Base-by-base conservation (phyloP, 2,888 invertebrate species). In the Caenorhabditis parvicauda region DNA sequence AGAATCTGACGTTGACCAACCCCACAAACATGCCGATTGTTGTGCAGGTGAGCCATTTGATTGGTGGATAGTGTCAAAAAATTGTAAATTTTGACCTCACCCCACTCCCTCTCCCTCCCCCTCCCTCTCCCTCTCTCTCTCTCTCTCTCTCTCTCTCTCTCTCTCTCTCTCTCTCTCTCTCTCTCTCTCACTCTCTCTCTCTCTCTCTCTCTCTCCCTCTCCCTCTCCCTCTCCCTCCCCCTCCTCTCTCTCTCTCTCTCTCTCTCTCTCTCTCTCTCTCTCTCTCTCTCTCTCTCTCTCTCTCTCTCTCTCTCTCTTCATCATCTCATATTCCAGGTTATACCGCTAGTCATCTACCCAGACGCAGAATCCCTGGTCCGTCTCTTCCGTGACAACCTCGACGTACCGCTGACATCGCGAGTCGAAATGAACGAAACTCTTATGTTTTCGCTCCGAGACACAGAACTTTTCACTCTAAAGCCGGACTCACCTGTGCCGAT, bases 1-100 rank as follows among this genome's bases (percentile, higher is more conserved):
- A 25, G 79, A 87, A 86, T 57, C 83, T 91, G 72, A 86, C 87
- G 50, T 83, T 89, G 69, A 86, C 87, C 80, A 92, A 91, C 85
- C 90, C 91, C 29, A 86, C 87, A 63, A 86, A 86, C 76, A 81
- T 83, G 52, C 86, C 88, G 60, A 82, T 91, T 59, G 83, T 90
- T 58, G 85, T 90, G 75, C 91, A 91, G 82, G n/a, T n/a, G n/a
- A n/a, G n/a, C n/a, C n/a, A n/a, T n/a, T n/a, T n/a, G n/a, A n/a
- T n/a, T n/a, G n/a, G n/a, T n/a, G n/a, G n/a, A n/a, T n/a, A n/a
- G n/a, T n/a, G n/a, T n/a, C n/a, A n/a, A n/a, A n/a, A n/a, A n/a
- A n/a, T n/a, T n/a, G n/a, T n/a, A n/a, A n/a, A n/a, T n/a, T n/a
- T n/a, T n/a, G n/a, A n/a, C n/a, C n/a, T n/a, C n/a, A n/a, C n/a